Conservation (phyloP, 2,113 vertebrate species). For the Zosterops lateralis region DNA sequence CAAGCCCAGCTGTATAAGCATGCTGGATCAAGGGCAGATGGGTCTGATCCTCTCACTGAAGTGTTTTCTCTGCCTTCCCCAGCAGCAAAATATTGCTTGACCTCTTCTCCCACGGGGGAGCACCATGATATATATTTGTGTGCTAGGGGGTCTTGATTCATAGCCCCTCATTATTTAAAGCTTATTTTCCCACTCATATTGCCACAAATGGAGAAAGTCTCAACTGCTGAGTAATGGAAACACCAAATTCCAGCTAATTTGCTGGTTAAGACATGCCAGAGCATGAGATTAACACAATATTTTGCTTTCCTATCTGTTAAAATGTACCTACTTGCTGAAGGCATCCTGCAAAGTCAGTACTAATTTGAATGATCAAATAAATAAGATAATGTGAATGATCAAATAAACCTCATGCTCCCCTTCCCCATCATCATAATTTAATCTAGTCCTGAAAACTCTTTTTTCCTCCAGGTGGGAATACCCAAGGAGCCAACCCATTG, state of each 20-base stretch:
- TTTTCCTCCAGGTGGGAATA: not conserved
- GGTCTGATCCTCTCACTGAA: not conserved
- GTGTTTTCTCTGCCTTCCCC: not conserved
- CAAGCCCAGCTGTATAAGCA: not conserved
- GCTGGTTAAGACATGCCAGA: not conserved
- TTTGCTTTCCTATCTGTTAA: not conserved
- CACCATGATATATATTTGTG: not conserved
- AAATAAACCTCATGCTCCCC: not conserved
- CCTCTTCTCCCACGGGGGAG: not conserved
- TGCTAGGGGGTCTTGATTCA: not conserved
- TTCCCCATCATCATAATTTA: not conserved
- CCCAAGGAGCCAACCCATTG: fast-evolving
- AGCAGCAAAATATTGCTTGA: not conserved
- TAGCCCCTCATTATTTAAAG: not conserved
- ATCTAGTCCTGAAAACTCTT: not conserved
- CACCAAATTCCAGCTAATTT: not conserved
- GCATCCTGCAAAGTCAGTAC: not conserved
- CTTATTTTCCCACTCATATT: not conserved
- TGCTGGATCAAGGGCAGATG: not conserved
- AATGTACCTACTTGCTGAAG: not conserved
- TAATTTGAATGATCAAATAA: not conserved
- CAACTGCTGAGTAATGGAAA: not conserved
- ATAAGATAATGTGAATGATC: not conserved
- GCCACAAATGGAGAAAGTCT: not conserved
- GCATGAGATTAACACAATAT: not conserved